These are phyloP conservation scores for Heliconius charithonia DNA, from an alignment of 2,888 invertebrate species.

Conservation along the genomic window DNA sequence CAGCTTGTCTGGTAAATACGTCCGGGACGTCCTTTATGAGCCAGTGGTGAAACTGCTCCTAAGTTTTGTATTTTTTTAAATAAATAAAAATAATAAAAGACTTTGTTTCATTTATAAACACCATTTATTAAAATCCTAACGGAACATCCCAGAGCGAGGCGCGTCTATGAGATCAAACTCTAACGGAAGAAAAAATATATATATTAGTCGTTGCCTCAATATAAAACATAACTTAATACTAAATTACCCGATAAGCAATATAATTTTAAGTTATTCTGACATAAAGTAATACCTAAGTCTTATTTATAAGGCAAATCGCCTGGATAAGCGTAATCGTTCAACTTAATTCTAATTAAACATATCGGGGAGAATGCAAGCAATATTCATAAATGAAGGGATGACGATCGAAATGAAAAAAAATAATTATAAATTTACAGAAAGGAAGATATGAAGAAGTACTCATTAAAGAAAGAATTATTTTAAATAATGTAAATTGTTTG, in stretches of 20 bases:
- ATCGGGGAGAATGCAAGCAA: slow-evolving; percentile 46
- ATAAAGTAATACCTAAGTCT: slow-evolving; percentile 73
- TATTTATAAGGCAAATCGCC: slow-evolving; percentile 75
- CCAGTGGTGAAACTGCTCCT: too few relatives aligned
- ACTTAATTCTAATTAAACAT: slow-evolving; percentile 69
- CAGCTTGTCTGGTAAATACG: too few relatives aligned
- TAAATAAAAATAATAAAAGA: slow-evolving; percentile 17
- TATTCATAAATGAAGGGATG: not conserved
- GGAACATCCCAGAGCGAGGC: slow-evolving; percentile 56
- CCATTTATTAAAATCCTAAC: slow-evolving; percentile 77
- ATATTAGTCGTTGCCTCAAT: slow-evolving; percentile 51
- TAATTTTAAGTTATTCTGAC: slow-evolving; percentile 73
- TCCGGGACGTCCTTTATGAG: too few relatives aligned
- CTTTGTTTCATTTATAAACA: slow-evolving; percentile 63
- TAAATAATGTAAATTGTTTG: not conserved
- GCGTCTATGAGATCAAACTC: slow-evolving; percentile 73
- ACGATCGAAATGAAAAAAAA: not conserved
- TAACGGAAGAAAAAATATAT: slow-evolving; percentile 61
- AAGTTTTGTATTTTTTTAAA: slow-evolving; percentile 26
- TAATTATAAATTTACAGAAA: not conserved
- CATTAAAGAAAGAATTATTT: not conserved
- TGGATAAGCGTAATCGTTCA: slow-evolving; percentile 80
- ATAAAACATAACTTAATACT: slow-evolving; percentile 76
- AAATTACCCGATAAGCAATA: slow-evolving; percentile 53
- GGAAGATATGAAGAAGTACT: not conserved